These are phyloP conservation scores for Drosophila azteca DNA, from an alignment of 1,140 invertebrate genomes.

Conservation along the genomic window DNA sequence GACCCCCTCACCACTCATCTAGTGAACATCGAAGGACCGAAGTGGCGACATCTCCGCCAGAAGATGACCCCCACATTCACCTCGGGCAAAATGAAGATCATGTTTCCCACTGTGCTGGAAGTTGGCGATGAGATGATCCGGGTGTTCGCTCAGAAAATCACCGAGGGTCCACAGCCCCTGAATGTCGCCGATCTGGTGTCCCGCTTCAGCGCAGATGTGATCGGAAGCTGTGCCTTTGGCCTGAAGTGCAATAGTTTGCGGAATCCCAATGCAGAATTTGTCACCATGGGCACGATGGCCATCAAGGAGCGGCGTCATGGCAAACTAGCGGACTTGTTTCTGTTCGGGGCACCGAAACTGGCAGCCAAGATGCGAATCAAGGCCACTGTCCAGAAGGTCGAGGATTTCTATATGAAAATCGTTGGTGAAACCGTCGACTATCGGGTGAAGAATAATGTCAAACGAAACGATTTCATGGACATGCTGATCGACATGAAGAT, in stretches of 20 bases:
- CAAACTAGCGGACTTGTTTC: constrained; percentile 10
- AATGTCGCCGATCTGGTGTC: constrained; percentile 64
- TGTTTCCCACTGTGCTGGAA: constrained; percentile 83
- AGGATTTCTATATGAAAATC: constrained; percentile 83
- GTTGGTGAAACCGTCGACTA: constrained; percentile 59
- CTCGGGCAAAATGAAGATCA: constrained; percentile 85
- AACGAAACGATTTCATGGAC: constrained; percentile 83
- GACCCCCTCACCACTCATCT: constrained; percentile 84
- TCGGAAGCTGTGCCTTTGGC: constrained; percentile 87
- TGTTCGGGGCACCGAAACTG: constrained; percentile 46
- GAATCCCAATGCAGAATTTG: constrained; percentile 85
- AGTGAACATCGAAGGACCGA: constrained; percentile 83
- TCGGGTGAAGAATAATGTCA: constrained; percentile 51
- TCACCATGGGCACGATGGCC: constrained; percentile 37
- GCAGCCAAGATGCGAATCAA: constrained; percentile 45
- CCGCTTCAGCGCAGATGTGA: constrained; percentile 80
- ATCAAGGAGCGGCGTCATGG: constrained; percentile 33
- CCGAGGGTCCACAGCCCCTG: not conserved
- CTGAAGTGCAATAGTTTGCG: constrained; percentile 85
- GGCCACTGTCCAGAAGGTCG: constrained; percentile 76
- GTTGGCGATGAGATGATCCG: constrained; percentile 45
- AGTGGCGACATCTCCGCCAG: constrained; percentile 85
- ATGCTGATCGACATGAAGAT: constrained; percentile 85
- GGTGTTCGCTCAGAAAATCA: constrained; percentile 12
- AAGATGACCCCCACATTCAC: constrained; percentile 86